Evolutionary conservation across 2,797 vertebrate genomes (phyloP), one percentile per base, ranked within the genome.

Genomic region (Lemur catta): DNA sequence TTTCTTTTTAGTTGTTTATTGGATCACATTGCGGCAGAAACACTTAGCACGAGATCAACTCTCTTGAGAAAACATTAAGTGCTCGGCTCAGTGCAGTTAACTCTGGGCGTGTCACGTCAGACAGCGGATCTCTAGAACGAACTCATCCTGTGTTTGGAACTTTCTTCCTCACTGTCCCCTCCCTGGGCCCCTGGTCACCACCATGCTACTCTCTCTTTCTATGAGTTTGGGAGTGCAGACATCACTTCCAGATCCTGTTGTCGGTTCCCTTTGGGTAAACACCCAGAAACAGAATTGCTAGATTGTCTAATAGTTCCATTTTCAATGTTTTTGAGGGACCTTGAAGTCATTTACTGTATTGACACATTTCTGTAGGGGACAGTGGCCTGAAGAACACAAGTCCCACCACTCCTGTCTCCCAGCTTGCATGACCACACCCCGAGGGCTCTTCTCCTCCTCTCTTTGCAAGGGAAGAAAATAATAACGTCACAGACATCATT

Each of bases 91-190:
- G 1, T 14, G 0, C 4, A 2, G 41, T 9, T 35, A 38, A 17
- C 6, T 35, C 2, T 6, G 24, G 3, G 11, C 9, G 4, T 2
- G 5, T 0, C 1, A 0, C 33, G 3, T 5, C 0, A 1, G 3
- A 6, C 17, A 20, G 15, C 12, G 38, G 41, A 6, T 20, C 12
- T 4, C 6, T 14, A 63, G 4, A 30, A 63, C 3, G 0, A 4
- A 38, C 38, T 24, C 46, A 17, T 5, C 11, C 7, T 57, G 55
- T 24, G 8, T 9, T 1, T 57, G 22, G 8, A 9, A 22, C 22
- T 24, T 57, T 24, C 22, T 22, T 22, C 22, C 55, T 57, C 22
- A 24, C 24, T 9, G 1, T 13, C 55, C 18, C 3, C 12, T 24
- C 17, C 30, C 15, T 13, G 13, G 2, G 14, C 20, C 24, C 43